A percentile compares a stretch with the other conserved stretches of the same genome.
Evolutionary conservation across 2,888 invertebrate species (phyloP).

Genomic region (Drosophila macrospina): DNA sequence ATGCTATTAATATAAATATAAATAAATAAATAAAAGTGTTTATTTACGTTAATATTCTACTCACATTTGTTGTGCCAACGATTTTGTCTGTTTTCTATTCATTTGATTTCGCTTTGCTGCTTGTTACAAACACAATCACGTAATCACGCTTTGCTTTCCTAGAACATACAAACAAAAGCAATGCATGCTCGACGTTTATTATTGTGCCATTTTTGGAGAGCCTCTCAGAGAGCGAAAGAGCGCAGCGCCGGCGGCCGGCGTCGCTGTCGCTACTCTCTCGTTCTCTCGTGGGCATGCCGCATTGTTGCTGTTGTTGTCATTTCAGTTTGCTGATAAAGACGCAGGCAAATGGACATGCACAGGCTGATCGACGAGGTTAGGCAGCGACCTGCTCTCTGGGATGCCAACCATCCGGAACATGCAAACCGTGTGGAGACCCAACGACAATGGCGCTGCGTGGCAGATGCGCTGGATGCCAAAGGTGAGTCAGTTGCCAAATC

Average conservation of each 20-base stretch:
- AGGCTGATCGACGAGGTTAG: constrained; percentile 77
- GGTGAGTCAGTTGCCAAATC: constrained; percentile 60
- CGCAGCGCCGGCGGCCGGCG: constrained; percentile 39
- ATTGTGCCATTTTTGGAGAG: constrained; percentile 23
- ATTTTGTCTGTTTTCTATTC: neutral
- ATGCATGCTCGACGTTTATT: constrained; percentile 24
- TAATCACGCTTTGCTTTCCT: neutral
- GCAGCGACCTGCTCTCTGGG: constrained; percentile 77
- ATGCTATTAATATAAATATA: neutral
- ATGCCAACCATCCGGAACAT: constrained; percentile 70
- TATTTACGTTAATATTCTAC: neutral
- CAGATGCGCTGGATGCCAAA: constrained; percentile 59
- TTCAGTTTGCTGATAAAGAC: constrained; percentile 77
- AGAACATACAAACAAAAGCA: constrained; percentile 19
- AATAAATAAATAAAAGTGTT: neutral
- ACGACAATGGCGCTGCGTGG: constrained; percentile 70
- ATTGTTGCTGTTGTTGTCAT: constrained; percentile 48
- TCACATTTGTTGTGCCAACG: neutral
- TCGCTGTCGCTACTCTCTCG: constrained; percentile 17
- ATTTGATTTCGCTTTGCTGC: neutral
- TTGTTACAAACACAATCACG: constrained; percentile 16
- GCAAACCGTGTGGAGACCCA: constrained; percentile 67
- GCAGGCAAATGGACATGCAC: constrained; percentile 75
- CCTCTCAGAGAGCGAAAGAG: constrained; percentile 8
- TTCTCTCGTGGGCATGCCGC: constrained; percentile 15